These are phyloP conservation scores for Hirudinaria manillensis DNA, from an alignment of 2,888 invertebrate species.

Conservation along the genomic window DNA sequence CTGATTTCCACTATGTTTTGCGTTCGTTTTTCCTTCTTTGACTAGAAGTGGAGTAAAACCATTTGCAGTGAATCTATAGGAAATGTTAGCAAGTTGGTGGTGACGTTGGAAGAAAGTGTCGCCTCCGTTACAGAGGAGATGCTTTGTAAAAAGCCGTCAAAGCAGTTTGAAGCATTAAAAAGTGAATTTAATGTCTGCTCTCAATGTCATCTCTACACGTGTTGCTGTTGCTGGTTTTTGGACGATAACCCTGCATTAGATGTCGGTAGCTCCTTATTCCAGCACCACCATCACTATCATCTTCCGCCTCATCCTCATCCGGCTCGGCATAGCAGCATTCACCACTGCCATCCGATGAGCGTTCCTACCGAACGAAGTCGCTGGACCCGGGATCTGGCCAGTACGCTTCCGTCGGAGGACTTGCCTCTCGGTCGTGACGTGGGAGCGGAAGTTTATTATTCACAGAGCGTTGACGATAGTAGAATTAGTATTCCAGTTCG, in stretches of 20 bases:
- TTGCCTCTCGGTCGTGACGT: not conserved
- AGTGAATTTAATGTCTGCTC: not conserved
- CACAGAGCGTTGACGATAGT: too few species aligned
- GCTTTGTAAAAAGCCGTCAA: too few species aligned
- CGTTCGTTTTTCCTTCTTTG: not conserved
- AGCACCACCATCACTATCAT: constrained; percentile 11
- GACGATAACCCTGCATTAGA: constrained; percentile 2
- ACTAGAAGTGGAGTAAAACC: constrained; percentile 2
- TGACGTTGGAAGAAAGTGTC: not conserved
- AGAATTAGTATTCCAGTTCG: not conserved
- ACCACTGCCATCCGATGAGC: constrained; percentile 8
- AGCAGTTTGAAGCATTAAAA: too few species aligned
- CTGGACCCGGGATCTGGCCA: not conserved
- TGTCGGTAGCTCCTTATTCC: constrained; percentile 4
- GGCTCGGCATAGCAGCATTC: not conserved
- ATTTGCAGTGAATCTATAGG: constrained; percentile 7
- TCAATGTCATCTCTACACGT: not conserved
- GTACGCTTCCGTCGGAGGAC: not conserved
- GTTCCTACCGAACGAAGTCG: not conserved
- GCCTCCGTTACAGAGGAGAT: not conserved
- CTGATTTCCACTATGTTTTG: not conserved
- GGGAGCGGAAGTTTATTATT: too few species aligned
- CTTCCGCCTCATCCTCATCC: constrained; percentile 8
- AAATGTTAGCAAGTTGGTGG: not conserved
- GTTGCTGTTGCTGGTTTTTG: constrained; percentile 10